A percentile compares a stretch with the other conserved stretches of the same genome.
Evolutionary conservation across 2,888 invertebrate genomes (phyloP).

Genomic region (Gymnocheta viridis): DNA sequence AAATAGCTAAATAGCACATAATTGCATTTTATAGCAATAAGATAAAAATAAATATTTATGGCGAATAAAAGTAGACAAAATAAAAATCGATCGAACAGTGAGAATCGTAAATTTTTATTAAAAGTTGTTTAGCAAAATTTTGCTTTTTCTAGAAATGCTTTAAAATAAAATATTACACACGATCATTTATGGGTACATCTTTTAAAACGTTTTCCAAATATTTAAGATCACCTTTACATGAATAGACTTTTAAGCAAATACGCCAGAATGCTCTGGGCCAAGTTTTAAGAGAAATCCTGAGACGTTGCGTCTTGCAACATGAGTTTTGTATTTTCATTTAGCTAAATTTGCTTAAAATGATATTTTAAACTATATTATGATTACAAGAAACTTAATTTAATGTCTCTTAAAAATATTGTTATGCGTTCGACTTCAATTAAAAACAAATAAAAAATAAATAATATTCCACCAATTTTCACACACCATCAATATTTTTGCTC

Average conservation of each 20-base stretch:
- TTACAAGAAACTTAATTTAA: background rate
- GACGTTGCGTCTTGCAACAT: background rate
- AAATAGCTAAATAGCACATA: too few relatives aligned
- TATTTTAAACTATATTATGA: background rate
- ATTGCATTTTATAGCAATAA: too few relatives aligned
- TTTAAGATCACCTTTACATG: background rate
- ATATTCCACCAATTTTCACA: background rate
- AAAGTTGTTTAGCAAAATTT: too few relatives aligned
- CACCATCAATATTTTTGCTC: background rate
- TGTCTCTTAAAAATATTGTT: background rate
- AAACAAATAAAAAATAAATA: background rate
- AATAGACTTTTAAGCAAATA: background rate
- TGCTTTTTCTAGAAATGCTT: too few relatives aligned
- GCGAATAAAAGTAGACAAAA: too few relatives aligned
- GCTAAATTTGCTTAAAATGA: slow-evolving; percentile 21
- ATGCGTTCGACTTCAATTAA: background rate
- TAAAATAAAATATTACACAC: too few relatives aligned
- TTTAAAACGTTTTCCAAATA: background rate
- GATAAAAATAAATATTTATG: too few relatives aligned
- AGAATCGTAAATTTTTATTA: too few relatives aligned
- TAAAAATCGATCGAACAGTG: too few relatives aligned
- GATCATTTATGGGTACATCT: background rate
- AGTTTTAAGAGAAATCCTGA: background rate
- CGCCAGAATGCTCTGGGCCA: background rate
- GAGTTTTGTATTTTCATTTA: background rate